phyloP scores from a whole-genome alignment of 2,797 vertebrate species.

The Galagoides demidoff region DNA sequence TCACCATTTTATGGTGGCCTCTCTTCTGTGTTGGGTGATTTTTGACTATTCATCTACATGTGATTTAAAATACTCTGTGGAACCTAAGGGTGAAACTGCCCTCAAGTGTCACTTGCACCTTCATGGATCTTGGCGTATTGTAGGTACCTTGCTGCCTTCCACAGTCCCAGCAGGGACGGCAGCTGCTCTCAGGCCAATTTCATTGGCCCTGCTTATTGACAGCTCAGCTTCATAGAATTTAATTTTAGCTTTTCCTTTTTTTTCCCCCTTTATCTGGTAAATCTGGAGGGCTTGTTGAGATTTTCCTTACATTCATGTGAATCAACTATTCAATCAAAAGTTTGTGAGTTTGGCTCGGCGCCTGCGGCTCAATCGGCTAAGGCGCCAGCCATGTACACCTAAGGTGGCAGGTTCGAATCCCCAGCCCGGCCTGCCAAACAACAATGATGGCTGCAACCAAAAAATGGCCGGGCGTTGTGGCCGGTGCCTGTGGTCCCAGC shows the following conservation, averaged over 20 bases:
- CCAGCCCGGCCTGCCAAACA: no score
- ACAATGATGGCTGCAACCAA: no score
- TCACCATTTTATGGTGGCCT: neutral
- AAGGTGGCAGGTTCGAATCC: no score
- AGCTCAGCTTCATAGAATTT: neutral
- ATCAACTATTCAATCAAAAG: neutral
- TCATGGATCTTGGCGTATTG: neutral
- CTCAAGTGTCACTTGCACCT: neutral
- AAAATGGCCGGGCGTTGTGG: no score
- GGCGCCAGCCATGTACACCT: no score
- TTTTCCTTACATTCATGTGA: neutral
- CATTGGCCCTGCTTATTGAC: neutral
- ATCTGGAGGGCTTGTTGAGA: neutral
- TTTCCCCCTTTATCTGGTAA: neutral
- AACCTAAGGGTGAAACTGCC: accelerated
- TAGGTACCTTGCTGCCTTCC: neutral
- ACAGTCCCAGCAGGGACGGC: accelerated
- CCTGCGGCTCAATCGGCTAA: no score
- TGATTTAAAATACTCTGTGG: neutral
- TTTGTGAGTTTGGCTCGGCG: no score
- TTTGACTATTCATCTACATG: neutral
- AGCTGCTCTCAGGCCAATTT: accelerated
- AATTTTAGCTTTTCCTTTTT: neutral
- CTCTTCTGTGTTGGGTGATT: neutral
- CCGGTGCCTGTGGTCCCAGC: no score